phyloP scores from a whole-genome alignment of 53 echinoderm and acorn worm genomes.

The Pentamera pediparva region DNA sequence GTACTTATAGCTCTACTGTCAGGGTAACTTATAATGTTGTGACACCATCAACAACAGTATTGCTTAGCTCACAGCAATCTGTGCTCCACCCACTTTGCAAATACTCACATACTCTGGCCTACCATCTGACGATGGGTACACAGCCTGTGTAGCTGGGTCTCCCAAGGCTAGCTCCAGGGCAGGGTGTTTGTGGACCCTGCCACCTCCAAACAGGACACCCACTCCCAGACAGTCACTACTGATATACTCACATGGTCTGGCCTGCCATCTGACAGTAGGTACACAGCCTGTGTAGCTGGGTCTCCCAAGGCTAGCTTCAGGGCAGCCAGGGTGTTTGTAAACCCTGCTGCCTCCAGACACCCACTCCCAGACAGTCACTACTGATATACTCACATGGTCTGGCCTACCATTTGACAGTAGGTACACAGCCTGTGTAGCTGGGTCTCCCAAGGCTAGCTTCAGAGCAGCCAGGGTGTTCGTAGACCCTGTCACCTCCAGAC shows the following conservation, averaged over 20 bases:
- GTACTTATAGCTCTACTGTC: no score
- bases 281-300: constrained; percentile 77
- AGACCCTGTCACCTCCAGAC: constrained; percentile 74
- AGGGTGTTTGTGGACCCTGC: constrained; percentile 93
- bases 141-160: constrained; percentile 80
- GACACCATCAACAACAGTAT: no score
- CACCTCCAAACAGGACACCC: constrained; percentile 72
- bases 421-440: constrained; percentile 80
- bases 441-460: constrained; percentile 77
- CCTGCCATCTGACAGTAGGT: constrained; percentile 91
- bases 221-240: constrained; percentile 88
- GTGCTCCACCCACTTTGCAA: no score
- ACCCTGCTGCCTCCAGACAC: constrained; percentile 79
- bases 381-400: constrained; percentile 74
- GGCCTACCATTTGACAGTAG: constrained; percentile 95
- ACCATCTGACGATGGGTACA: constrained; percentile 88
- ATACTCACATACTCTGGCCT: constrained; percentile 94
- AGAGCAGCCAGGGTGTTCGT: constrained; percentile 85
- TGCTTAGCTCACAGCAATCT: no score
- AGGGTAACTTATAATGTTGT: no score
- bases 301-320: constrained; percentile 82
- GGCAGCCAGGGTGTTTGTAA: constrained; percentile 82
- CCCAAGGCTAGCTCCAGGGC: constrained; percentile 72
- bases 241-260: constrained; percentile 86
- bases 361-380: constrained; percentile 97